A percentile compares a stretch with the other conserved stretches of the same genome.
These are phyloP conservation scores for Tortrix viridana DNA, from an alignment of 2,888 invertebrate genomes.

Conservation along the genomic window DNA sequence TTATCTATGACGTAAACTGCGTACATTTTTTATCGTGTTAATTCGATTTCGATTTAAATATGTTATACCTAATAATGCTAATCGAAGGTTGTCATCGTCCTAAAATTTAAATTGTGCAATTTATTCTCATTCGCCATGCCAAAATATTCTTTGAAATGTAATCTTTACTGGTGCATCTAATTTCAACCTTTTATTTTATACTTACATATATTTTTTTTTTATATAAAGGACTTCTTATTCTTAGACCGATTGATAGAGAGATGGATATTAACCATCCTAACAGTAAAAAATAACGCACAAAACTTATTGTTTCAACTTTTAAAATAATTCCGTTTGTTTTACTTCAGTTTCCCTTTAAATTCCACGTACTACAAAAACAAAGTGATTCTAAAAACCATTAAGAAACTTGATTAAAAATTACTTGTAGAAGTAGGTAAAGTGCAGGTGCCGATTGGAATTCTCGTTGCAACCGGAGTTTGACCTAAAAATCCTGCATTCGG, in stretches of 20 bases:
- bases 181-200: too few relatives aligned
- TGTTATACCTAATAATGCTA: background rate
- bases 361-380: background rate
- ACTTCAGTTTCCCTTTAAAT: too few relatives aligned
- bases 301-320: too few relatives aligned
- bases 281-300: too few relatives aligned
- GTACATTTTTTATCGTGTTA: constrained; percentile 9
- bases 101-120: constrained; percentile 16
- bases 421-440: background rate
- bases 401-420: background rate
- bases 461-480: constrained; percentile 53
- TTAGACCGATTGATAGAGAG: too few relatives aligned
- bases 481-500: constrained; percentile 66
- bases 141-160: background rate
- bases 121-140: constrained; percentile 9
- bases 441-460: constrained; percentile 6
- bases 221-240: too few relatives aligned
- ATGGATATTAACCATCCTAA: too few relatives aligned
- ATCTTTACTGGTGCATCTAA: background rate
- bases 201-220: too few relatives aligned
- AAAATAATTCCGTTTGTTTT: too few relatives aligned
- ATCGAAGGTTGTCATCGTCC: constrained; percentile 18
- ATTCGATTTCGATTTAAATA: constrained; percentile 15
- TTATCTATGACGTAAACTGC: background rate
- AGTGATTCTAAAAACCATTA: background rate